Percentiles rank a stretch among this genome's conserved stretches.
These are phyloP conservation scores for Hylaea fasciaria DNA, from an alignment of 2,888 invertebrate genomes.

Conservation along the genomic window DNA sequence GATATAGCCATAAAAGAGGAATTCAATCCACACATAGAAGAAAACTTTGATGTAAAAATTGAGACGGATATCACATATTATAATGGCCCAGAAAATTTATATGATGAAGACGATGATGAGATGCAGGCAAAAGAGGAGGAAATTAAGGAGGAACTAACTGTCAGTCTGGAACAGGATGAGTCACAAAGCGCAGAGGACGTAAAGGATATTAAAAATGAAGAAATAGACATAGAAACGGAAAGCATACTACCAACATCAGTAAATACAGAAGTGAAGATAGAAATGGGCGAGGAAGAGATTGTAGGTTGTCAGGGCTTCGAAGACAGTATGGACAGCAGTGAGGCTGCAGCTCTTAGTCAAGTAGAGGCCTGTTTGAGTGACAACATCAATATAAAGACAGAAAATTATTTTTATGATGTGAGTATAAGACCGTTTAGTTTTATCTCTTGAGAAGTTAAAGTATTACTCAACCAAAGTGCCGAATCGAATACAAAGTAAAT, in stretches of 20 bases:
- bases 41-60: conserved; percentile 49
- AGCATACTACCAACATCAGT: conserved; percentile 33
- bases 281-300: conserved; percentile 47
- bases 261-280: conserved; percentile 61
- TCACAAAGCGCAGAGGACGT: conserved; percentile 15
- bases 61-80: conserved; percentile 43
- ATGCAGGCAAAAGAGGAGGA: conserved; percentile 42
- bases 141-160: conserved; percentile 44
- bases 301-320: conserved; percentile 65
- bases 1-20: conserved; percentile 33
- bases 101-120: conserved; percentile 48
- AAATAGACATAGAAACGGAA: conserved; percentile 32
- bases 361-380: conserved; percentile 75
- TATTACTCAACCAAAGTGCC: no score
- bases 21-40: conserved; percentile 41
- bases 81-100: conserved; percentile 45
- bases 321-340: conserved; percentile 73
- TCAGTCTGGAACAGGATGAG: conserved; percentile 29
- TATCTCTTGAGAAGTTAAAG: no score
- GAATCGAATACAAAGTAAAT: no score
- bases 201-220: conserved; percentile 16
- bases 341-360: conserved; percentile 66
- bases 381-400: conserved; percentile 60
- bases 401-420: conserved; percentile 55
- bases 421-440: conserved; percentile 18